Evolutionary conservation across 35 echinoderm and acorn worm species (phyloP), one percentile per base, ranked within the genome.

Genomic region (Acanthaster planci): DNA sequence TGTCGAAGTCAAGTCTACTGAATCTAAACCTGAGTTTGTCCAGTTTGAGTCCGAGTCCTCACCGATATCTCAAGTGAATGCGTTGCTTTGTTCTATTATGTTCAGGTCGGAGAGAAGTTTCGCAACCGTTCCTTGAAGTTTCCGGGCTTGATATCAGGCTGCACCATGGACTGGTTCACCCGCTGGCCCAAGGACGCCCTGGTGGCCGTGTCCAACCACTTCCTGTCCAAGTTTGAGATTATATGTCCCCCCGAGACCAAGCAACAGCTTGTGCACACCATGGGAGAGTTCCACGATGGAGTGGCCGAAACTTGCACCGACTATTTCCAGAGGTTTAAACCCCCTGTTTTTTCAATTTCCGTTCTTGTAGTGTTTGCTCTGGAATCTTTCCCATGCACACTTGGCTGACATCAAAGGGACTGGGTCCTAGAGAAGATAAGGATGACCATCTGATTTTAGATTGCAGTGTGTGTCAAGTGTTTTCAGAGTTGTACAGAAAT

Each of bases 141-240:
- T 55, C 96, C 96, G 59, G 96, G 96, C 0, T 76, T 99, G 1
- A 99, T 99, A 76, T 99, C 96, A 1, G 96, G 96, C 36, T 99
- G 96, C 42, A 99, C 96, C n/a, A 91, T 99, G 96, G 96, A 99
- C 57, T 99, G 96, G 96, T 99, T 99, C 60, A 99, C 91, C 15
- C 34, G 89, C 18, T 99, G 96, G 96, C 92, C 96, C 1, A 99
- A 93, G 76, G 96, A 99, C 80, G 96, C 96, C 86, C 72, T 97
- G 26, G 85, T 93, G 39, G 95, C 95, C 55, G 95, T 97, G 14
- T 93, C 96, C 40, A 93, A 89, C 31, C 95, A 97, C 80, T 97
- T 97, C 82, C 60, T 97, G 22, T 97, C 95, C 15, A 87, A 90
- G 76, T 97, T 97, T 84, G 68, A 91, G 54, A 99, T 99, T 51